These are phyloP conservation scores for Aphelinus atriplicis DNA, from an alignment of 1,140 invertebrate genomes.

Conservation along the genomic window DNA sequence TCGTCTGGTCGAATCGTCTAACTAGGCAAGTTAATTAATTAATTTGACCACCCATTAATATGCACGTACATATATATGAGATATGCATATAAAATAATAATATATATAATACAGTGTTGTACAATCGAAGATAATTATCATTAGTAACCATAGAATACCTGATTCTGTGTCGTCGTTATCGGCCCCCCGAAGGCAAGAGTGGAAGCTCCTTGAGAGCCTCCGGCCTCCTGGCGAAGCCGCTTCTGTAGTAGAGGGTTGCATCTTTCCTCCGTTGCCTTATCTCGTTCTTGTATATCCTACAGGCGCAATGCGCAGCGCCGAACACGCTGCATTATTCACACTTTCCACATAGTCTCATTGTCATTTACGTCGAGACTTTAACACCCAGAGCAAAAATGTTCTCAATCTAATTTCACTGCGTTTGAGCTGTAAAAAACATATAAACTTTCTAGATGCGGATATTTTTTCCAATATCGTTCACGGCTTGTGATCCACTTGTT, in stretches of 20 bases:
- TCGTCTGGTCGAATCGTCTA: too few species aligned
- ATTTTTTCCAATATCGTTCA: not conserved
- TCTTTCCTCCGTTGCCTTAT: constrained; percentile 30
- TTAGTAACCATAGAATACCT: constrained; percentile 50
- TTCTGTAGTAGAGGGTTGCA: constrained; percentile 58
- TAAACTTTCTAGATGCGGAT: constrained; percentile 9
- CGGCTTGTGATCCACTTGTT: constrained; percentile 17
- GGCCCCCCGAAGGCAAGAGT: constrained; percentile 72
- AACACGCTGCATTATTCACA: constrained; percentile 19
- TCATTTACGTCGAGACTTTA: not conserved
- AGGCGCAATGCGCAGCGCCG: not conserved
- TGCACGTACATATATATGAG: too few species aligned
- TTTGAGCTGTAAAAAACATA: constrained; percentile 26
- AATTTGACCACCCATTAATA: too few species aligned
- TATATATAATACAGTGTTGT: too few species aligned
- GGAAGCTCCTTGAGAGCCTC: constrained; percentile 73
- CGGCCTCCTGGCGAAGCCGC: constrained; percentile 71
- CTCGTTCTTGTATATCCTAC: not conserved
- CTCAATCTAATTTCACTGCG: constrained; percentile 8
- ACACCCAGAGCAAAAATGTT: constrained; percentile 12
- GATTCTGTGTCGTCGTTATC: constrained; percentile 70
- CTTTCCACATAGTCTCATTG: constrained; percentile 1
- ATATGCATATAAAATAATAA: too few species aligned
- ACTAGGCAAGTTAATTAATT: too few species aligned
- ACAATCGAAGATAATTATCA: too few species aligned